These are phyloP conservation scores for Caenorhabditis zanzibari DNA, from an alignment of 2,888 invertebrate species.

Conservation along the genomic window DNA sequence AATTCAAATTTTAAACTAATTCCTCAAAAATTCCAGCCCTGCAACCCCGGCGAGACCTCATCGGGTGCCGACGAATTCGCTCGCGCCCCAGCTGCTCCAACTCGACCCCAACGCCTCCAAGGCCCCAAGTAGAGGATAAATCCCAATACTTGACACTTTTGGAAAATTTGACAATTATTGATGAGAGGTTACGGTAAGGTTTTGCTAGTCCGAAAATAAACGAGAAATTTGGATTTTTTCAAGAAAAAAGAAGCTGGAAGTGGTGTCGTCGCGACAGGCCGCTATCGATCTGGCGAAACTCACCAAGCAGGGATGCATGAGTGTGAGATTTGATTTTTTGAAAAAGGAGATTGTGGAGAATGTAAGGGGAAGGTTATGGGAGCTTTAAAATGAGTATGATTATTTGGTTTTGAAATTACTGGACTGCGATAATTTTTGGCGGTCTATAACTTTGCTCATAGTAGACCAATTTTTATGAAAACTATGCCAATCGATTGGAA, in stretches of 20 bases:
- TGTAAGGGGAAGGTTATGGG: not conserved
- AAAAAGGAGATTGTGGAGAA: not conserved
- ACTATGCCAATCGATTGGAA: no score
- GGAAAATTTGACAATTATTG: slow-evolving; percentile 69
- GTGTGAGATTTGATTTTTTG: slow-evolving; percentile 41
- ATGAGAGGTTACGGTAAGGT: slow-evolving; percentile 67
- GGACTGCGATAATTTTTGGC: no score
- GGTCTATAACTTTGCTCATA: no score
- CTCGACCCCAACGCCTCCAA: slow-evolving; percentile 60
- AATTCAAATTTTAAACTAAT: no score
- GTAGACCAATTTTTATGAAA: no score
- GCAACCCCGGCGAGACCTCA: slow-evolving; percentile 82
- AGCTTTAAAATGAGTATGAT: not conserved
- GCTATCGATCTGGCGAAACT: slow-evolving; percentile 70
- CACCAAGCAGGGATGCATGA: slow-evolving; percentile 41
- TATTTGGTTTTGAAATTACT: no score
- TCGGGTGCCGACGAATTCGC: slow-evolving; percentile 77
- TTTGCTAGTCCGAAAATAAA: not conserved
- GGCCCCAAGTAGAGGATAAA: slow-evolving; percentile 55
- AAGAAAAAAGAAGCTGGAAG: slow-evolving; percentile 76
- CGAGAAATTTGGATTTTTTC: not conserved
- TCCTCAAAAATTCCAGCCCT: slow-evolving; percentile 78
- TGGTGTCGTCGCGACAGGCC: slow-evolving; percentile 77
- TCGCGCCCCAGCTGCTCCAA: slow-evolving; percentile 52
- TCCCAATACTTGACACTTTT: slow-evolving; percentile 60